A percentile compares a stretch with the other conserved stretches of the same genome.
These are phyloP conservation scores for Temnopleurus reevesii DNA, from an alignment of 53 echinoderm and acorn worm genomes.

Conservation along the genomic window DNA sequence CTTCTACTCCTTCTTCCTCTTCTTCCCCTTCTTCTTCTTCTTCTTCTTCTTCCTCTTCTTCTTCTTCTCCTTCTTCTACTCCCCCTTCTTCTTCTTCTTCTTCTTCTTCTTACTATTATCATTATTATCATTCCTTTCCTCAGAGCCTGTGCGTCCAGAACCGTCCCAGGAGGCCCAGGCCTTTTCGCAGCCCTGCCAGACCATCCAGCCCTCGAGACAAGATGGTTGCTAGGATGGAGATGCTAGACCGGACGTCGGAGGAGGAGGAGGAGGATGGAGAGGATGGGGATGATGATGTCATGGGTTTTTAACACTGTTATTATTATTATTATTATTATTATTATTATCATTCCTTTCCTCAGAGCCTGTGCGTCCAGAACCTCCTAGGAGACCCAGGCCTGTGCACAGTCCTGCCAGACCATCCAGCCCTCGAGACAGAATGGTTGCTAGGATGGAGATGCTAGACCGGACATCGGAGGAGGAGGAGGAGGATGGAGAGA, in stretches of 20 bases:
- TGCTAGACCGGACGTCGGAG: slow-evolving; percentile 46
- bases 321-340: no score
- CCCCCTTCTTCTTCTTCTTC: no score
- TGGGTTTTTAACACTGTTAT: not conserved
- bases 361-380: not conserved
- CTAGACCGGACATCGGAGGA: slow-evolving; percentile 48
- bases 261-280: slow-evolving; percentile 20
- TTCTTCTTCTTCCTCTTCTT: no score
- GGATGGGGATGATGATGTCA: not conserved
- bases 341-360: not conserved
- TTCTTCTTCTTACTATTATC: no score
- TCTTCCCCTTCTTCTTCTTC: no score
- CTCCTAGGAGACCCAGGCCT: not conserved
- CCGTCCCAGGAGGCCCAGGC: not conserved
- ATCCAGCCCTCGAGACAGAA: not conserved
- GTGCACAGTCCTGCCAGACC: not conserved
- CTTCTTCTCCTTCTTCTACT: no score
- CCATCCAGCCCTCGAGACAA: not conserved
- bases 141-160: not conserved
- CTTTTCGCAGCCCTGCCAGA: not conserved
- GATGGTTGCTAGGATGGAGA: slow-evolving; percentile 44
- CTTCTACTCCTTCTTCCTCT: no score
- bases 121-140: not conserved
- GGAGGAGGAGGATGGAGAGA: not conserved
- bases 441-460: slow-evolving; percentile 48